A percentile compares a stretch with the other conserved stretches of the same genome.
phyloP scores from a whole-genome alignment of 2,113 vertebrate genomes.

The Theristicus caerulescens region DNA sequence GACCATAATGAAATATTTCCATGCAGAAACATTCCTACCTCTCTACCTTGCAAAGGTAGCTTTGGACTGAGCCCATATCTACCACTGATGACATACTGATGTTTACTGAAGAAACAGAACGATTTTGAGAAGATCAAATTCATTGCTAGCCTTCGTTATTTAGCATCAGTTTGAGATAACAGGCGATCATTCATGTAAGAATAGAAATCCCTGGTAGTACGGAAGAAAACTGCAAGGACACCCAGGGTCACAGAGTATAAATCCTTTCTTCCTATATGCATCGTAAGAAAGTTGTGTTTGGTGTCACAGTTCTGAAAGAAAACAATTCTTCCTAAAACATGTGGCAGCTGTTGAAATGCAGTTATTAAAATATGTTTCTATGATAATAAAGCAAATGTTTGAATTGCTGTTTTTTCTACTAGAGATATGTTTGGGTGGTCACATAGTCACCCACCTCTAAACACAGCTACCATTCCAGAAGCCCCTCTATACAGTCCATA shows the following conservation, averaged over 20 bases:
- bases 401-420: not conserved
- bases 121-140: not conserved
- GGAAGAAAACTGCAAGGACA: not conserved
- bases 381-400: not conserved
- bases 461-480: not conserved
- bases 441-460: not conserved
- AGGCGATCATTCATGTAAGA: not conserved
- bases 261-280: not conserved
- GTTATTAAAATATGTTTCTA: not conserved
- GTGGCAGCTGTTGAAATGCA: not conserved
- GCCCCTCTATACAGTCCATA: not conserved
- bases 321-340: not conserved
- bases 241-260: not conserved
- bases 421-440: not conserved
- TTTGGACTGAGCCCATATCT: not conserved
- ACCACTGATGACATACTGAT: not conserved
- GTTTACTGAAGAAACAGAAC: not conserved
- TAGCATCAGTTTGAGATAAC: not conserved
- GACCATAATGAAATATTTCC: not conserved
- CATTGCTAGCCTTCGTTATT: not conserved
- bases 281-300: not conserved
- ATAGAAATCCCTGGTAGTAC: not conserved
- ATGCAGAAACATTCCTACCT: not conserved
- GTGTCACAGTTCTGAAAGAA: not conserved
- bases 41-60: not conserved